Evolutionary conservation across 2,113 vertebrate species (phyloP), one percentile per base, ranked within the genome.

Genomic region (Syngnathus typhle): DNA sequence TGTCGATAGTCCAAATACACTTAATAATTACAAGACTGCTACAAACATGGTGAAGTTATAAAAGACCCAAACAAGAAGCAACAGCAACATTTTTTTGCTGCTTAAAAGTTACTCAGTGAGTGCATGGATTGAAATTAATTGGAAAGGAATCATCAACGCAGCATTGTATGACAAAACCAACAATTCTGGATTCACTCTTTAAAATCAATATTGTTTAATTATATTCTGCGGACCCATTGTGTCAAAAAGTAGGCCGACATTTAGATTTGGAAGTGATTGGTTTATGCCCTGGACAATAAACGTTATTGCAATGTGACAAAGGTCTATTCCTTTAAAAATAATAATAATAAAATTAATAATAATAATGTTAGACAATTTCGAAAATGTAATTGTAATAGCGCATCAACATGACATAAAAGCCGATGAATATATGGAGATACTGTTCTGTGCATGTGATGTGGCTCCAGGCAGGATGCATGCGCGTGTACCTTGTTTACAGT

Each of bases 401-500:
- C n/a, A 3, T 21, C 7, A 21, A 52, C n/a, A 52, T 8, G 15
- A 15, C 13, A 32, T 16, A 7, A 16, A 58, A 36, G 7, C 55
- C 27, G 3, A 7, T 7, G 6, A 7, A 58, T 18, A 13, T 36
- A 58, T 16, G 7, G 27, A 16, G 27, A 58, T 36, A 5, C 13
- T 58, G 27, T 6, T 15, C 54, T 13, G 19, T 13, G 1, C 37
- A 43, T 13, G n/a, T 41, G 60, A 41, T 21, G 60, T 61, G 19
- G 19, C 13, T 41, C 10, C 38, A 21, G 19, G 38, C 37, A 37
- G n/a, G 59, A 37, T 44, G 69, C 69, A 71, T 70, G 60, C 2
- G 6, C 70, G 61, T 91, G 88, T 92, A 95, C 95, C 95, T 89
- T 86, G 93, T 81, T 92, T 88, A 85, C 94, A 95, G 88, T 89